Evolutionary conservation across 2,888 invertebrate species (phyloP), one percentile per base, ranked within the genome.

Genomic region (Callosobruchus maculatus): DNA sequence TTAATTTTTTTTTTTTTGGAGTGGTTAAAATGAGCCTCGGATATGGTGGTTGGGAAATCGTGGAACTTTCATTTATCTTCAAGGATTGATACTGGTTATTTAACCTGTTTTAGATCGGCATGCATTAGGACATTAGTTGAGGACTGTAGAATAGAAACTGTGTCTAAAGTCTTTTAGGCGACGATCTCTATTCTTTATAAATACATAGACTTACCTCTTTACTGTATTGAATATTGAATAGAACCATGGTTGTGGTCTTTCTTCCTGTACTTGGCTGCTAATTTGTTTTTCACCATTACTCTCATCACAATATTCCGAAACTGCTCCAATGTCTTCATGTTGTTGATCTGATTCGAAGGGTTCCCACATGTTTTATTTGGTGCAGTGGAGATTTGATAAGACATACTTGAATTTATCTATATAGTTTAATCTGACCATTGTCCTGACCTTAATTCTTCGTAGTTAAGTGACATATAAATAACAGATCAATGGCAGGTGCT

Each of bases 161-260:
- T n/a, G n/a, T n/a, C n/a, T n/a, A n/a, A n/a, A n/a, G n/a, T n/a
- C n/a, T n/a, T n/a, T n/a, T n/a, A n/a, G n/a, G n/a, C n/a, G n/a
- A n/a, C n/a, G n/a, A n/a, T n/a, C n/a, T n/a, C n/a, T n/a, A n/a
- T n/a, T n/a, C n/a, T n/a, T n/a, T n/a, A n/a, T n/a, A n/a, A 26
- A 26, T 26, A 26, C 7, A 4, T 26, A 26, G 13, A 49, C 13
- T 5, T 49, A 49, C 49, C 49, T 49, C 13, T 74, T 79, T n/a
- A 78, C 75, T 1, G 76, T 78, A 68, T 80, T 75, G 26, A 80
- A 70, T n/a, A 80, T 70, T n/a, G 78, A 74, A 20, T 72, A 74
- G 20, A 78, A 77, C 81, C 81, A 81, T 66, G 76, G 74, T n/a
- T 22, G 70, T 13, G 21, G n/a, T 26, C 30, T 21, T 18, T 49